Evolutionary conservation across 2,888 invertebrate genomes (phyloP), one percentile per base, ranked within the genome.

Genomic region (Conops quadrifasciatus): DNA sequence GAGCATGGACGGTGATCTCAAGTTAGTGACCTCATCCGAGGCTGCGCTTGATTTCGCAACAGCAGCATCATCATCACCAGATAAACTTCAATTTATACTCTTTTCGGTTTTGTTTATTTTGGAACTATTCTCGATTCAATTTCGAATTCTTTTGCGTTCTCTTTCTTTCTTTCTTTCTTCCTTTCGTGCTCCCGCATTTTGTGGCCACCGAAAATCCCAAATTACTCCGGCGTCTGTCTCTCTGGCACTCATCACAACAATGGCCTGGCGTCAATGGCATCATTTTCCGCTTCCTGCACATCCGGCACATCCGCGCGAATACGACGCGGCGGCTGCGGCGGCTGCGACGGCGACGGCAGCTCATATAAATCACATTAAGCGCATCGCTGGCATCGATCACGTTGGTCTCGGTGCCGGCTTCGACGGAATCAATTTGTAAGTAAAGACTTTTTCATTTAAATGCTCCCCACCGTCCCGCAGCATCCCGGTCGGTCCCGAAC

Each of bases 371-470:
- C 94, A 95, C 88, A 93, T 95, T 83, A 89, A 93, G 80, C 91
- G 92, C 82, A 89, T 94, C 75, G 94, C 94, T 74, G 95, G 95
- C 76, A 91, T 94, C 81, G 94, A 95, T 88, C 92, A 93, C 87
- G 93, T 95, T 74, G 95, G 95, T 66, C 89, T 95, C 75, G 95
- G 95, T 74, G 94, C 94, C 72, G 95, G 94, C 80, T 95, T 93
- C 87, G 94, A 95, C 84, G 95, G 95, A 81, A 94, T 95, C 86
- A 94, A 94, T 89, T 91, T 91, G 95, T 95, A 88, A 94, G 94
- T 92, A 87, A 80, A 81, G 75, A 78, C 78, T 80, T 80, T 79
- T 80, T 21, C 45, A 47, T 51, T 58, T 51, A 49, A 36, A 36
- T n/a, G n/a, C n/a, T n/a, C n/a, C n/a, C n/a, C n/a, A n/a, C n/a